Evolutionary conservation across 2,888 invertebrate species (phyloP), one percentile per base, ranked within the genome.

Genomic region (Panzeria rudis): DNA sequence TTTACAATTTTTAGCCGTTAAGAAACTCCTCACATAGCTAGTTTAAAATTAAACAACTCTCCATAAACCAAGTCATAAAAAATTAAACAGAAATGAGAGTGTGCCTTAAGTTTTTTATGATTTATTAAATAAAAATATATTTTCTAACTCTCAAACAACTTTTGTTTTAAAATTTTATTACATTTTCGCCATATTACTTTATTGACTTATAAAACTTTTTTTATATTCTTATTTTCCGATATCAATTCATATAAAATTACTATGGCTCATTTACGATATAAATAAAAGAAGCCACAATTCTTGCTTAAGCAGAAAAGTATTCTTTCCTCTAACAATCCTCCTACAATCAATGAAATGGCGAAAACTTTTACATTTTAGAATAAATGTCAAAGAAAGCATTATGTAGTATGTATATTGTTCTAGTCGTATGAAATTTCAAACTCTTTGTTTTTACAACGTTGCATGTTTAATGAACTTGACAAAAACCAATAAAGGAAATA

Each of bases 251-350:
- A 78, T 73, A 50, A 78, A 78, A 78, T 38, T 62, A 54, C 47
- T 69, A 75, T 68, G 73, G 83, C 69, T 75, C 79, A 83, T 83
- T 83, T 61, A 50, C 54, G 47, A 73, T 38, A 38, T 44, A 54
- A 54, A 75, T 62, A 62, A 79, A 75, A 62, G 38, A 69, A 79
- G 52, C 61, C 78, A 73, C 61, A 78, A 66, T 41, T 61, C 17
- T 59, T 50, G 64, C 56, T 76, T 41, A 9, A 11, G 52, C 29
- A 75, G 62, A 68, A 61, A 41, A 44, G 54, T 68, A 73, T 64
- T 32, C 4, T 29, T 23, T 73, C n/a, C n/a, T n/a, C n/a, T n/a
- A n/a, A n/a, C n/a, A n/a, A n/a, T n/a, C n/a, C n/a, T n/a, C n/a
- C n/a, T n/a, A n/a, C n/a, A n/a, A n/a, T n/a, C n/a, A n/a, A n/a